Percentiles rank a stretch among this genome's conserved stretches.
Evolutionary conservation across 1,140 invertebrate genomes (phyloP).

Genomic region (Cyclina sinensis): DNA sequence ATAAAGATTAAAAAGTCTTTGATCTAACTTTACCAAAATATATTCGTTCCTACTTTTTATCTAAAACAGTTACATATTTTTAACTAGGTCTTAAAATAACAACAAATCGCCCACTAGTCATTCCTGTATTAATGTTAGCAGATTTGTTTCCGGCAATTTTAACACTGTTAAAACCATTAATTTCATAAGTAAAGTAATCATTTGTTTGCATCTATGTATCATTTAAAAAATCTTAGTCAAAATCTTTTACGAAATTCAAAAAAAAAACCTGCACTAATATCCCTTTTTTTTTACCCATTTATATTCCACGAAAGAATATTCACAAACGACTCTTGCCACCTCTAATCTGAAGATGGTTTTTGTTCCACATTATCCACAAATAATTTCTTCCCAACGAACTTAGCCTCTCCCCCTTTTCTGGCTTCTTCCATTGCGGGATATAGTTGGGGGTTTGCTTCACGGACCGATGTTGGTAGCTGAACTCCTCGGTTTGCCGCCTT

Average conservation of each 20-base stretch:
- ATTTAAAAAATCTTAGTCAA: background rate
- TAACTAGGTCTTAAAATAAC: background rate
- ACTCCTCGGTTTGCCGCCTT: background rate
- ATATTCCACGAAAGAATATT: slow-evolving; percentile 6
- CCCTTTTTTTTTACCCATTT: background rate
- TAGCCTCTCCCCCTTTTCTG: background rate
- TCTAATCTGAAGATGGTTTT: background rate
- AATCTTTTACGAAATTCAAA: background rate
- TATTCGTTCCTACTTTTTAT: background rate
- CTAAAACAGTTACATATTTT: background rate
- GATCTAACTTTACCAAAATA: background rate
- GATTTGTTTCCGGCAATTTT: background rate
- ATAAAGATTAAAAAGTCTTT: background rate
- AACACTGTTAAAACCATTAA: background rate
- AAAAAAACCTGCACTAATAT: background rate
- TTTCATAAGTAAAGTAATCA: background rate
- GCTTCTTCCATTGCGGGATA: background rate
- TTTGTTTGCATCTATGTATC: background rate
- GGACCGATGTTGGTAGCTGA: background rate
- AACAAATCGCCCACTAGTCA: background rate
- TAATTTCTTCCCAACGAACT: background rate
- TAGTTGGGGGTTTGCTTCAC: background rate
- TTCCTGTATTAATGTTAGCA: background rate
- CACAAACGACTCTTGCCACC: background rate
- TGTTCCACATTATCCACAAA: background rate